phyloP scores from a whole-genome alignment of 2,797 vertebrate species.

The Salarias fasciatus region DNA sequence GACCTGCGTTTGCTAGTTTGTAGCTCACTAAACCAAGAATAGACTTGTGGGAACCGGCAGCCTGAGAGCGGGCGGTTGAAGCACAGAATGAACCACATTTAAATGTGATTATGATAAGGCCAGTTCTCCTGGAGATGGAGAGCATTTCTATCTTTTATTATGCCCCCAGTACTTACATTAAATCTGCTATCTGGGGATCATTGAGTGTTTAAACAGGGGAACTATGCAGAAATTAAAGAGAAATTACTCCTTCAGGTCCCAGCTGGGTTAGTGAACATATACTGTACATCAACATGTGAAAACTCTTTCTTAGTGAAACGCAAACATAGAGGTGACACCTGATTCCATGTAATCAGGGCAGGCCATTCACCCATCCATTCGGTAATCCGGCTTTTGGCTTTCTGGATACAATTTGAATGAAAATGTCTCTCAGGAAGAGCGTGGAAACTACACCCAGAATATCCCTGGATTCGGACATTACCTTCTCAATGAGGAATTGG shows the following conservation, averaged over 20 bases:
- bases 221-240: slow-evolving; percentile 47
- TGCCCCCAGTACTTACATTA: slow-evolving; percentile 16
- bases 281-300: neutral
- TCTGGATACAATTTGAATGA: no score
- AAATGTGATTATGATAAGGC: slow-evolving; percentile 49
- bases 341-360: no score
- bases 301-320: no score
- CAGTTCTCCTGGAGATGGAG: slow-evolving; percentile 2
- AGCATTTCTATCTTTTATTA: slow-evolving; percentile 14
- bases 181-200: slow-evolving; percentile 22
- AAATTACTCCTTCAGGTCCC: slow-evolving; percentile 16
- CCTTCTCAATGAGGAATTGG: no score
- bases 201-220: slow-evolving; percentile 43
- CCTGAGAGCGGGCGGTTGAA: slow-evolving; percentile 17
- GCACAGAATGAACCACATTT: slow-evolving; percentile 50
- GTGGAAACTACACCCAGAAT: no score
- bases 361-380: no score
- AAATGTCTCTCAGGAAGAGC: no score
- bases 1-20: slow-evolving; percentile 2
- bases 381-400: no score
- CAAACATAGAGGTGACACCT: no score
- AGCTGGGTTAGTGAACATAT: slow-evolving; percentile 15
- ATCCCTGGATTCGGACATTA: no score
- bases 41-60: slow-evolving; percentile 12
- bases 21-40: slow-evolving; percentile 2